Base-by-base conservation (phyloP, 2,888 invertebrate species). In the Camponotus fellah region DNA sequence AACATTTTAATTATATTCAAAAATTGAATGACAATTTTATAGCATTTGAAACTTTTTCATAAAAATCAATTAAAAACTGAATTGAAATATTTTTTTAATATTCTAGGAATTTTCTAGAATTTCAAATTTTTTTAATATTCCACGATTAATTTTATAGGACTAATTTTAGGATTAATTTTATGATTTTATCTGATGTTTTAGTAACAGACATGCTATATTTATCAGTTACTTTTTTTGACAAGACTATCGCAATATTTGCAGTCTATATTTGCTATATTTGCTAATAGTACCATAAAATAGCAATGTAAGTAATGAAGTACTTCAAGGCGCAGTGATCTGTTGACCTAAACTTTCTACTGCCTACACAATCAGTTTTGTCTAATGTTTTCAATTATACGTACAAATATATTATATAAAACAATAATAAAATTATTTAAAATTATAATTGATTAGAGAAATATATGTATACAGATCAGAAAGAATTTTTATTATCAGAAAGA, bases 311-410 rank as follows among this genome's bases (percentile, higher is more conserved):
- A 69, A 58, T 56, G 10, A 79, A 21, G 21, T 32, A n/a, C 34
- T 69, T 21, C 53, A 26, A 37, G 26, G 21, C 12, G 43, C 43
- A 43, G 2, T 68, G 17, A 43, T 58, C 21, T 32, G 43, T 5
- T 56, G 17, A 43, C 0, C 6, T 71, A 14, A 77, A 60, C 58
- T 79, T 60, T 79, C 34, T 79, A 37, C 14, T n/a, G 21, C 8
- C 3, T 77, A 26, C 17, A 58, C 10, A 12, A 6, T 69, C 3
- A 37, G 12, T 34, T 71, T 37, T 40, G 21, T 21, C 14, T 40
- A n/a, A 53, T 37, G 14, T 34, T 66, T 32, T 40, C 3, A 40
- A 66, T 76, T 65, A 40, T 14, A 6, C 62, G 14, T 64, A 64
- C 10, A 34, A 40, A 17, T 17, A 34, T 77, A 66, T 66, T 26